Evolutionary conservation across 2,888 invertebrate genomes (phyloP), one percentile per base, ranked within the genome.

Genomic region (Melipona beecheii): DNA sequence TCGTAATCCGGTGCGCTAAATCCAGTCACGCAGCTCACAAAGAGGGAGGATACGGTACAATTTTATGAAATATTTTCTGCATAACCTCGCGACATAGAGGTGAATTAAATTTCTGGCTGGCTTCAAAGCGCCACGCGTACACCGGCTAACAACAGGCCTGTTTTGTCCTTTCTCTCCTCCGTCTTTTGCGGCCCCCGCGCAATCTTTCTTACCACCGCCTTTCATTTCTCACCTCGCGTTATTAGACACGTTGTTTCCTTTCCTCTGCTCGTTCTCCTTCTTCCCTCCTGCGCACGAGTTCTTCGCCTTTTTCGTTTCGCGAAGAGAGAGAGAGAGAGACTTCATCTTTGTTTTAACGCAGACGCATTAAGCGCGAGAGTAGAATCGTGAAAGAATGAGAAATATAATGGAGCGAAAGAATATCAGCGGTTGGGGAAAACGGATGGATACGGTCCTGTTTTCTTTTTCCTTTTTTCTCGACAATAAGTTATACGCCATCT

Each of bases 51-150:
- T 64, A 58, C 65, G 27, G 65, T 54, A 43, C 1, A 69, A 77
- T 73, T 81, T 58, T 27, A 65, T 77, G 71, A 71, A 78, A 71
- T 62, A 82, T 84, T 82, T 52, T 64, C 62, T 24, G 71, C 71
- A 78, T 66, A 82, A 82, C 66, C 70, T 36, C 21, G 19, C 74
- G 60, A 78, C 75, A 72, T 68, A 66, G 62, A 27, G 56, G 69
- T 71, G 71, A 78, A 82, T 84, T 71, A 81, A 84, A 84, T 78
- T 82, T 84, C 69, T 65, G 54, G 15, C 64, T 60, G n/a, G 31
- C 27, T 62, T n/a, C 71, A 11, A 36, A 13, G 17, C 27, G 5
- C n/a, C 71, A 5, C 36, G 65, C 36, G 52, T 78, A 54, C 62
- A 49, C 27, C 17, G 58, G 17, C 13, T 54, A 21, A 24, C 50